Evolutionary conservation across 2,888 invertebrate genomes (phyloP), one percentile per base, ranked within the genome.

Genomic region (Melieria picta): DNA sequence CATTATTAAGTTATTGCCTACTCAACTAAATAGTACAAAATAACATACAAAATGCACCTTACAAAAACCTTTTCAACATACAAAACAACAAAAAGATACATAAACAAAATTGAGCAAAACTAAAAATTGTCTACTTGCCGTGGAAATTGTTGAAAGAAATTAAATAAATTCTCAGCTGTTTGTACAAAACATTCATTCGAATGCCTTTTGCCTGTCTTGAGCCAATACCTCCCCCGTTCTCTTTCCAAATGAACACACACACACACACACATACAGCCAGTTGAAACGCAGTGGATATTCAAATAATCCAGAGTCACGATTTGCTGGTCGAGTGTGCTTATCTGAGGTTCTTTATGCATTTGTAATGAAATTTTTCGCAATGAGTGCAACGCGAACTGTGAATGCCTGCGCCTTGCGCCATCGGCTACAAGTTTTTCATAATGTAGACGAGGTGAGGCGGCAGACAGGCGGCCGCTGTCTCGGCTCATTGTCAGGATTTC

Each of bases 301-400:
- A 68, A 64, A 72, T 72, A 68, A 67, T 72, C 72, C 68, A 42
- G n/a, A 72, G 72, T 72, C 72, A 72, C 72, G 72, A 72, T 72
- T 72, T 72, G 57, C 72, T 68, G 64, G 67, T 64, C 72, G 72
- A 72, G 72, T 72, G 68, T 72, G 64, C 72, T 72, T 72, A 72
- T 72, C 72, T 72, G 64, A 68, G 58, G 72, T 72, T 65, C 72
- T 72, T 72, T 72, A 72, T 72, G 72, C 72, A 72, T 72, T 72
- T 65, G 72, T 72, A 72, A 72, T 72, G 72, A 72, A 72, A 72
- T 72, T 71, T 16, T 71, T 71, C 65, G 66, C 71, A 71, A 71
- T 66, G 62, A 71, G 66, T 66, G 66, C 71, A 71, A 71, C 61
- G 66, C 56, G 55, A 63, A 7, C 50, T 10, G n/a, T 52, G 13